Conservation (phyloP, 1,140 invertebrate genomes). For the Drosophila oshimai region DNA sequence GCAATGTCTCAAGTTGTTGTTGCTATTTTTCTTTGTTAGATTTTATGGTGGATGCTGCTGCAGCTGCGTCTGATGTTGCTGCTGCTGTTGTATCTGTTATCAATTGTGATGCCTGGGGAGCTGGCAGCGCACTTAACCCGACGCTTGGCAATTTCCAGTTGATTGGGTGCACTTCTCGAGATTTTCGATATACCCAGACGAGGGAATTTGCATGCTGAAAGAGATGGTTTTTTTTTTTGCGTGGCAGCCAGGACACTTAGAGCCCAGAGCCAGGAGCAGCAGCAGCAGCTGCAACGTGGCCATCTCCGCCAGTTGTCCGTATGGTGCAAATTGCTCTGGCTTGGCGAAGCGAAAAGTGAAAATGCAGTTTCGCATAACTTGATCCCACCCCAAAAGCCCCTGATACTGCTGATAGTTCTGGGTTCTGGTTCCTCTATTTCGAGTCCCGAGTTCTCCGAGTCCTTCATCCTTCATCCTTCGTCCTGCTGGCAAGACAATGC, state of each 20-base stretch:
- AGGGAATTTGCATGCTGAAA: constrained; percentile 67
- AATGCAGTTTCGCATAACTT: constrained; percentile 77
- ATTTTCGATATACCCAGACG: constrained; percentile 70
- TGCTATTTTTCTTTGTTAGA: constrained; percentile 17
- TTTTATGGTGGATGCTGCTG: neutral
- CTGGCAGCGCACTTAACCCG: constrained; percentile 56
- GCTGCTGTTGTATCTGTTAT: constrained; percentile 34
- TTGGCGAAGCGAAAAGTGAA: constrained; percentile 51
- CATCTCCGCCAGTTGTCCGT: constrained; percentile 45
- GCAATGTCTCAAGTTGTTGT: constrained; percentile 3
- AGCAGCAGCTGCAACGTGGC: constrained; percentile 39
- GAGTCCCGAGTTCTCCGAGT: neutral
- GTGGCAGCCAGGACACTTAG: constrained; percentile 20
- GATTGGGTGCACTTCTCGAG: constrained; percentile 79
- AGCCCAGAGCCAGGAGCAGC: neutral
- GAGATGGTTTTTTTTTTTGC: neutral
- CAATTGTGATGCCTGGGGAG: constrained; percentile 30
- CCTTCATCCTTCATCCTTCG: constrained; percentile 1
- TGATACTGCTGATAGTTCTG: constrained; percentile 33
- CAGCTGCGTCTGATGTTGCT: constrained; percentile 11
- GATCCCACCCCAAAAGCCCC: constrained; percentile 32
- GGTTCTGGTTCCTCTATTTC: neutral
- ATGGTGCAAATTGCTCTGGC: constrained; percentile 53
- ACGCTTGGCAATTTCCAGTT: constrained; percentile 74
- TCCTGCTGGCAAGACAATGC: constrained; percentile 52